These are phyloP conservation scores for Micromys minutus DNA, from an alignment of 2,113 vertebrate species.

Conservation along the genomic window DNA sequence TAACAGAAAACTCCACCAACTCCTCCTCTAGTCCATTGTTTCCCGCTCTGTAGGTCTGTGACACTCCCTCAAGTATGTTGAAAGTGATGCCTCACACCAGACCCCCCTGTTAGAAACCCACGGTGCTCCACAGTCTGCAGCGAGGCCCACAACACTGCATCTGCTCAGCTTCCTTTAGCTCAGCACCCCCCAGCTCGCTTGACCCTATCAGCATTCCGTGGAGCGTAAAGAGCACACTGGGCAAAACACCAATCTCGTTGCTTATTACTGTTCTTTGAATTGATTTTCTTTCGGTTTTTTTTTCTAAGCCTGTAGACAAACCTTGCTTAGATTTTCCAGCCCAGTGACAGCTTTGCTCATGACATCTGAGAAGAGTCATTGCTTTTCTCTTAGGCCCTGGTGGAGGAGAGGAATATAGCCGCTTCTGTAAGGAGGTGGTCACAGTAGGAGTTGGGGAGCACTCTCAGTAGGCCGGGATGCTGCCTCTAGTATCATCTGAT, in stretches of 20 bases:
- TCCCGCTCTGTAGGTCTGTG: neutral
- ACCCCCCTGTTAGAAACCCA: neutral
- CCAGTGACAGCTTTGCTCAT: conserved; percentile 47
- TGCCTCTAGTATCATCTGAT: neutral
- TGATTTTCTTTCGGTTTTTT: conserved; percentile 68
- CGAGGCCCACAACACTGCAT: neutral
- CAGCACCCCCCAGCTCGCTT: neutral
- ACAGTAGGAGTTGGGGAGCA: neutral
- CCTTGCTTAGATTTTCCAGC: conserved; percentile 61
- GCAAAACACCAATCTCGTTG: conserved; percentile 57
- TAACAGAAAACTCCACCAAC: neutral
- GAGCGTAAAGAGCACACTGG: neutral
- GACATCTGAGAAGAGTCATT: neutral
- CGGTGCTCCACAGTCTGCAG: neutral
- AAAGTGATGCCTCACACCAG: neutral
- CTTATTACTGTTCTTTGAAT: conserved; percentile 67
- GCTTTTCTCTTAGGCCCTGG: neutral
- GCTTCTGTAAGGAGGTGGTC: neutral
- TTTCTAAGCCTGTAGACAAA: conserved; percentile 26
- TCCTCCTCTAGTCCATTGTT: neutral
- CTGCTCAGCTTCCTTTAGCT: conserved; percentile 51
- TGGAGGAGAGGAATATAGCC: neutral
- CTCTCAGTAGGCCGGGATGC: neutral
- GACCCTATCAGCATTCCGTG: conserved; percentile 41
- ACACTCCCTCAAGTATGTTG: neutral